Evolutionary conservation across 2,113 vertebrate species (phyloP), one percentile per base, ranked within the genome.

Genomic region (Oreochromis spilurus): DNA sequence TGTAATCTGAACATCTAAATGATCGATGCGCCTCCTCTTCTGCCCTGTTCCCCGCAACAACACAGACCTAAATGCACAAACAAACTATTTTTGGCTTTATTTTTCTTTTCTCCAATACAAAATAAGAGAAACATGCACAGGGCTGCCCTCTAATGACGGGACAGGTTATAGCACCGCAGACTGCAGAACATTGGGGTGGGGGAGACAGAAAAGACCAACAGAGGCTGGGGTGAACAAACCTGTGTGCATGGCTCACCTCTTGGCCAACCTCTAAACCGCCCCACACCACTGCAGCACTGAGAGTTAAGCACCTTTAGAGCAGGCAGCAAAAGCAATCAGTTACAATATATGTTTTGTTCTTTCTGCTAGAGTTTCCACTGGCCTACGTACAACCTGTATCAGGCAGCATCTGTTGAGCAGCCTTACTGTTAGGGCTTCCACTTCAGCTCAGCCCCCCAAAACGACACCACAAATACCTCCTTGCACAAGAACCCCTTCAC

Each of bases 31-130:
- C 26, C 81, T 62, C 50, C 43, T 65, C 70, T 50, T 82, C 80
- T n/a, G 12, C 89, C 70, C 88, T 11, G 83, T 40, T 52, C 62
- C 85, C 81, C 86, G 19, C 77, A 85, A 83, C 65, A 53, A 11
- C 50, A 38, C 36, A 38, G n/a, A 17, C 78, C 83, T 55, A 77
- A 67, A 87, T 34, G 50, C 87, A 91, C 94, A 92, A 24, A 91
- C 89, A 88, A 26, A 92, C 90, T 48, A 75, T 75, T 86, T 95
- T 95, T 95, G 95, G 95, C 94, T 85, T 93, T 19, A 67, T 75
- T 91, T 82, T 86, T 81, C 13, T 84, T 45, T 80, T 91, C 85
- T 87, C 88, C 52, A 43, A 72, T 81, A 88, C 34, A 91, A 82
- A 58, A 58, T 81, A 83, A 29, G 50, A 83, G 83, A 92, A 90